These are phyloP conservation scores for Irena cyanogastra DNA, from an alignment of 2,113 vertebrate species.

Conservation along the genomic window DNA sequence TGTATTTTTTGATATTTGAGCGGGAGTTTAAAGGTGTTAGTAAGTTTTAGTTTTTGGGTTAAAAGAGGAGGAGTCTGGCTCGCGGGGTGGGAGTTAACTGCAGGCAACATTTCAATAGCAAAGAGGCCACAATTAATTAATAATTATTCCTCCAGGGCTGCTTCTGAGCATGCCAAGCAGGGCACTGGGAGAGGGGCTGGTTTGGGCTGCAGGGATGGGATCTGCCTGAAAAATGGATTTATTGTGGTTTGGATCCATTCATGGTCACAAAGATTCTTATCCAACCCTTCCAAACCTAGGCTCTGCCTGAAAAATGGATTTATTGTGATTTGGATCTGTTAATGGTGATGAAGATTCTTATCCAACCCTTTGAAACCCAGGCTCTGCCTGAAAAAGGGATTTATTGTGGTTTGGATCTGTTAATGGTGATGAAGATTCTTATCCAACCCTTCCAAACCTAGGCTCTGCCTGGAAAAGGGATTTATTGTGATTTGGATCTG, in stretches of 20 bases:
- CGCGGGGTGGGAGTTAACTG: not conserved
- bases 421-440: accelerated
- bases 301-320: not conserved
- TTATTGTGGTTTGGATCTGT: accelerated
- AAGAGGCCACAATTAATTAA: not conserved
- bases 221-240: not conserved
- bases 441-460: not conserved
- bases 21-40: too few relatives aligned
- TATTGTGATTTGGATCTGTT: accelerated
- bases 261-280: accelerated
- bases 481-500: accelerated
- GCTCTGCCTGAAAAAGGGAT: too few relatives aligned
- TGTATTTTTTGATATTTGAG: too few relatives aligned
- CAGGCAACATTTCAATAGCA: not conserved
- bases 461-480: not conserved
- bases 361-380: too few relatives aligned
- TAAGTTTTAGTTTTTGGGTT: too few relatives aligned
- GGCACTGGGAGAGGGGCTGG: not conserved
- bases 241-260: accelerated
- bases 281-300: not conserved
- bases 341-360: too few relatives aligned
- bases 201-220: not conserved
- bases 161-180: not conserved
- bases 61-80: not conserved
- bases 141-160: not conserved